Base-by-base conservation (phyloP, 92 coral and sea anemone genomes). In the Hydrozoanthus gracilis region DNA sequence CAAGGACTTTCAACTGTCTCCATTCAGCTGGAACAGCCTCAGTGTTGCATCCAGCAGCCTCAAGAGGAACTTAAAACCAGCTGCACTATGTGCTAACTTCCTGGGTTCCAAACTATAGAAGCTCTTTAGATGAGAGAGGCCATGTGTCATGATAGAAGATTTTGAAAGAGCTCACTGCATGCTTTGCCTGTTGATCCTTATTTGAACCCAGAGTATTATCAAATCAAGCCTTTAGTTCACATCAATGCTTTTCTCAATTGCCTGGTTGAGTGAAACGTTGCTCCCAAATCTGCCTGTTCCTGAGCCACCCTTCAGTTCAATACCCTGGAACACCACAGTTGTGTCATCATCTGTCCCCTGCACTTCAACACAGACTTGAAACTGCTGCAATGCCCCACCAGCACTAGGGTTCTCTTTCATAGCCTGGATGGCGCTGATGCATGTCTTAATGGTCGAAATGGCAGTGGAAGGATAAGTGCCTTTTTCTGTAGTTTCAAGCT, bases 401-500 rank as follows among this genome's bases (percentile, higher is more conserved):
- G 54, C 8, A 56, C 12, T 78, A 44, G 49, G 3, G 3, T 18
- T n/a, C 6, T 77, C 82, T 12, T 77, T 77, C 82, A 77, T 77
- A 18, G 0, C 9, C 11, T 52, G 3, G 49, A 77, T 54, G 49
- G 82, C 39, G 50, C 9, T n/a, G 4, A 58, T 56, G 52, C 83
- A 78, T 4, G n/a, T 44, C 18, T 58, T 12, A 14, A 77, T 51
- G 18, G 83, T 11, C 6, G 54, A 27, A 18, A 58, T 39, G 8
- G 71, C 70, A 11, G 27, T 77, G 9, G 83, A 6, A 73, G 78
- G 44, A 73, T 58, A 3, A 77, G 69, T 27, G 69, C 51, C 20
- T 58, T 77, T 77, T 54, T 35, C 51, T 77, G 83, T 4, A 77
- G 83, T 11, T 77, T 77, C 69, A 77, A 15, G 20, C 70, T 77